Base-by-base conservation (phyloP, 1,140 invertebrate genomes). In the Diprion similis region DNA sequence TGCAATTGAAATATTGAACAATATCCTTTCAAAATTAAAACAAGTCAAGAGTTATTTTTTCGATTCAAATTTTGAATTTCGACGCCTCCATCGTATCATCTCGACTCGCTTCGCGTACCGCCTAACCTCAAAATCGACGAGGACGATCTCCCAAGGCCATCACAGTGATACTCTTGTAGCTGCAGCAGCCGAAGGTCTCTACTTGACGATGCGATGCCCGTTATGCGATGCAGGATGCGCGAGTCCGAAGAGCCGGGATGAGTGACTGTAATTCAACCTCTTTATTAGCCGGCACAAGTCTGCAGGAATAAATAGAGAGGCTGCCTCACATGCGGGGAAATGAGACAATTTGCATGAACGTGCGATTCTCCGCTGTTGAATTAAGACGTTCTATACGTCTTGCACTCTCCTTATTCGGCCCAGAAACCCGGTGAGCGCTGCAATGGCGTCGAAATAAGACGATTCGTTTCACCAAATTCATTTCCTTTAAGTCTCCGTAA, bases 131-230 rank as follows among this genome's bases (percentile, higher is more conserved):
- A 81, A 83, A 78, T 82, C 78, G 81, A 82, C 82, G 83, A 78
- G 79, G 78, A 77, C 83, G 81, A 86, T 84, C 83, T 86, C 73
- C 75, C 84, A 86, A 87, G 85, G 85, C 81, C 84, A 86, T 86
- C 84, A 81, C 76, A 15, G 51, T 59, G 51, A 59, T 59, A 17
- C 51, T 15, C 51, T 15, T 73, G 71, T 77, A 77, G 51, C 6
- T 37, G 24, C 24, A 37, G 24, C 24, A 37, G 2, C 24, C 24
- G 24, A 37, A 37, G 24, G 24, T 37, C 24, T 6, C 24, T 37
- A 4, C 24, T 37, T 37, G 24, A 37, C 24, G 24, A 37, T n/a
- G n/a, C 15, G 15, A 10, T 13, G 11, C 51, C 51, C 51, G 24
- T 37, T 37, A 37, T 37, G 24, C 24, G 2, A 6, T 1, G 24